Evolutionary conservation across 2,888 invertebrate genomes (phyloP), one percentile per base, ranked within the genome.

Genomic region (Allacma fusca): DNA sequence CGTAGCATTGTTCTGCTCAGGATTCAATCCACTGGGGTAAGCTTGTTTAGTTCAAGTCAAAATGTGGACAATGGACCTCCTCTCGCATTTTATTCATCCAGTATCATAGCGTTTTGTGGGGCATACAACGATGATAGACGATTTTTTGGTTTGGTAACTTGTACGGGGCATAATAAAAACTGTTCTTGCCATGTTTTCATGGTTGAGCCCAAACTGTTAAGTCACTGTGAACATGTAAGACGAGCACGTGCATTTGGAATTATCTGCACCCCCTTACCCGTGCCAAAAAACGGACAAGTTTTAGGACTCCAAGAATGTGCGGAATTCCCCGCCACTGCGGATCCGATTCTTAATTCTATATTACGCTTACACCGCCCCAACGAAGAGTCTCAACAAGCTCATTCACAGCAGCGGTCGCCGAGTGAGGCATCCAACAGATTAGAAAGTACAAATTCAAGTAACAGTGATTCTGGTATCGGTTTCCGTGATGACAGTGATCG

Each of bases 381-480:
- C 19, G 43, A 70, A n/a, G 50, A 57, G 28, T 34, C 68, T 26
- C 62, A 43, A 71, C n/a, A 21, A 64, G 73, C 23, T 21, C 34
- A 28, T 12, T 26, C 77, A 1, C 79, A 79, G 28, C 80, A 78
- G 44, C 75, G 84, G 4, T 83, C 81, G 9, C 83, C 83, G 12
- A 83, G 83, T 78, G 83, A 84, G 80, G 83, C 83, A 7, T 83
- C 83, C 12, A 84, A 80, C n/a, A 73, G 83, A 79, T 81, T 83
- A 9, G 91, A 93, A 80, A 94, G 93, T 85, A 93, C 93, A 83
- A 86, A 86, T 24, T 96, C 95, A 0, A 96, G 95, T 84, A 97
- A 96, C 86, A 96, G 96, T 77, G 97, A 97, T 86, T 97, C 96
- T 0, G 97, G 97, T 0, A 96, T 97, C 79, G 97, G 97, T 0